Conservation (phyloP, 2,113 vertebrate genomes). For the Cyanoderma ruficeps region DNA sequence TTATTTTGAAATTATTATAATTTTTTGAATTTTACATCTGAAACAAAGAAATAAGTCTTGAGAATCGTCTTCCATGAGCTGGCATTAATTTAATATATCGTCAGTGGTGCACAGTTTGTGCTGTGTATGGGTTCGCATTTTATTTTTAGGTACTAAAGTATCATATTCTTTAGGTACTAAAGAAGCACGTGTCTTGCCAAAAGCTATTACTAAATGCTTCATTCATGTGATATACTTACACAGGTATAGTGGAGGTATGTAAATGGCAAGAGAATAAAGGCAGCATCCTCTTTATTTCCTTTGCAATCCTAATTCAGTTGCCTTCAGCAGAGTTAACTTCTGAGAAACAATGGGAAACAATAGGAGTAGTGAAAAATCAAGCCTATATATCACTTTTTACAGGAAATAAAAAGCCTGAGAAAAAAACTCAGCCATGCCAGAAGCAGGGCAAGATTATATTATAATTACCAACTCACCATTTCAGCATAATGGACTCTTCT, state of each 20-base stretch:
- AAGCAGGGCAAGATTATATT: not conserved
- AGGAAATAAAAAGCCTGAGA: not conserved
- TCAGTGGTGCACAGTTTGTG: rapidly evolving
- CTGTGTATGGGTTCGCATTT: rapidly evolving
- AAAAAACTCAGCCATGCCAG: not conserved
- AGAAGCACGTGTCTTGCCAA: not conserved
- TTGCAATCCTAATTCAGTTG: not conserved
- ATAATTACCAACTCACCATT: not conserved
- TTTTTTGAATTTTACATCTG: not conserved
- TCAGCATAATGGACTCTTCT: rapidly evolving
- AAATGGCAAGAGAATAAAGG: not conserved
- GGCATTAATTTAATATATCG: not conserved
- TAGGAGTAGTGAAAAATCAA: not conserved
- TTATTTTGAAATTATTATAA: not conserved
- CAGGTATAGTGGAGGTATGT: not conserved
- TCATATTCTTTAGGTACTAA: not conserved
- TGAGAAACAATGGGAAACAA: not conserved
- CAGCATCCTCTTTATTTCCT: not conserved
- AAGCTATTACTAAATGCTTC: not conserved
- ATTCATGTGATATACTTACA: not conserved
- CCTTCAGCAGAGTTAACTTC: not conserved
- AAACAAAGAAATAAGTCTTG: not conserved
- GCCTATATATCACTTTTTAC: not conserved
- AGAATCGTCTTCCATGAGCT: not conserved
- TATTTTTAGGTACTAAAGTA: not conserved